phyloP scores from a whole-genome alignment of 2,888 invertebrate species.

The Meandrusa payeni region DNA sequence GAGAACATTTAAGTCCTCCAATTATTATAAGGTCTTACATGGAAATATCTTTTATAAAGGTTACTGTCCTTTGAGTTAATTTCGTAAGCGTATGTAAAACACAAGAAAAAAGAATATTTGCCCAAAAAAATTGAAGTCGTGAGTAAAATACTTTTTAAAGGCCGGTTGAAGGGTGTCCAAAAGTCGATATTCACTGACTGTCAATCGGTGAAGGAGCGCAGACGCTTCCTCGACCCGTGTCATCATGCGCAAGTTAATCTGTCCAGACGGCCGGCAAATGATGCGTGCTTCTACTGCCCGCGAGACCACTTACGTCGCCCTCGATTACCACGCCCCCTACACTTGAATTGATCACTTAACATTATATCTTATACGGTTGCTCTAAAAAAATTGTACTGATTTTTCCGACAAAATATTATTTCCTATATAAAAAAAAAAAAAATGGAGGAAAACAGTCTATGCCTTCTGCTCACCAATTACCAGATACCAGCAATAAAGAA shows the following conservation, averaged over 20 bases:
- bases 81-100: too few species aligned
- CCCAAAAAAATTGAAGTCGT: neutral
- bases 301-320: conserved; percentile 62
- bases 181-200: conserved; percentile 46
- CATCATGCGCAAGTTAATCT: conserved; percentile 58
- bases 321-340: conserved; percentile 58
- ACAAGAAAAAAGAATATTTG: too few species aligned
- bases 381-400: conserved; percentile 22
- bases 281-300: conserved; percentile 62
- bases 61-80: too few species aligned
- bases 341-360: conserved; percentile 49
- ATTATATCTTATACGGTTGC: conserved; percentile 26
- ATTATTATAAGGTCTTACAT: too few species aligned
- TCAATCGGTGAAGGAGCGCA: conserved; percentile 49
- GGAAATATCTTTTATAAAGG: too few species aligned
- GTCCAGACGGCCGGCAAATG: conserved; percentile 66
- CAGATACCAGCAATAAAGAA: too few species aligned
- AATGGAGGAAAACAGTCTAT: too few species aligned
- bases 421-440: too few species aligned
- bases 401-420: too few species aligned
- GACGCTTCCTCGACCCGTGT: conserved; percentile 50
- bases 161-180: conserved; percentile 33
- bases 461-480: too few species aligned
- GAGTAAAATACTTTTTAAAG: conserved; percentile 15
- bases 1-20: too few species aligned